phyloP scores from a whole-genome alignment of 2,113 vertebrate genomes.

The Hemiprocne comata region DNA sequence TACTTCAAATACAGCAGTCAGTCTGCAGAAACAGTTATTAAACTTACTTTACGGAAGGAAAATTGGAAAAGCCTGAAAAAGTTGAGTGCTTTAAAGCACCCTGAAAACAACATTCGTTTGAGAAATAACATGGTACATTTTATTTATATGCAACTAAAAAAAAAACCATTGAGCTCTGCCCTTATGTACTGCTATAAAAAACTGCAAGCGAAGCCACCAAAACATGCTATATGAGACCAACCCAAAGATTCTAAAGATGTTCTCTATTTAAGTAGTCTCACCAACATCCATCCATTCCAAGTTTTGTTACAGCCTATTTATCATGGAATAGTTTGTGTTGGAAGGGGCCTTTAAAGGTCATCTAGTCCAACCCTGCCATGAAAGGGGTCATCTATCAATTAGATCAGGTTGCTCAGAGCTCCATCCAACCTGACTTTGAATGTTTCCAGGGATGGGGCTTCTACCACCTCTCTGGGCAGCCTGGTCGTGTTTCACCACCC shows the following conservation, averaged over 20 bases:
- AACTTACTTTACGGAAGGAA: background rate
- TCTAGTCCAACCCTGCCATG: no score
- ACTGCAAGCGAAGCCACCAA: background rate
- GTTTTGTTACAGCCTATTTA: background rate
- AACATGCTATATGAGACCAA: background rate
- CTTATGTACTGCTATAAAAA: background rate
- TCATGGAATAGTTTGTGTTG: no score
- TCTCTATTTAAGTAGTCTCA: background rate
- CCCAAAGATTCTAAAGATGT: background rate
- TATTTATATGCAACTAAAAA: background rate
- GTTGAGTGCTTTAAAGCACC: background rate
- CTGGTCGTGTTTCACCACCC: no score
- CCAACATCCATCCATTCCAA: background rate
- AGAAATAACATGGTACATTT: background rate
- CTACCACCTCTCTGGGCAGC: no score
- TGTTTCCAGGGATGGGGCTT: no score
- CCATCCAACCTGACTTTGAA: no score
- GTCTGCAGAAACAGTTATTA: slow-evolving; percentile 68
- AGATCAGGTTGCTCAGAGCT: no score
- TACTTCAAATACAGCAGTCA: slow-evolving; percentile 91
- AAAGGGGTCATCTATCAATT: no score
- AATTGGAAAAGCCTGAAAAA: background rate
- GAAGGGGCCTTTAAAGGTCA: no score
- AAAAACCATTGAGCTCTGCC: background rate
- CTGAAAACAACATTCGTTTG: background rate